Evolutionary conservation across 2,797 vertebrate species (phyloP).

Genomic region (Lacerta agilis): DNA sequence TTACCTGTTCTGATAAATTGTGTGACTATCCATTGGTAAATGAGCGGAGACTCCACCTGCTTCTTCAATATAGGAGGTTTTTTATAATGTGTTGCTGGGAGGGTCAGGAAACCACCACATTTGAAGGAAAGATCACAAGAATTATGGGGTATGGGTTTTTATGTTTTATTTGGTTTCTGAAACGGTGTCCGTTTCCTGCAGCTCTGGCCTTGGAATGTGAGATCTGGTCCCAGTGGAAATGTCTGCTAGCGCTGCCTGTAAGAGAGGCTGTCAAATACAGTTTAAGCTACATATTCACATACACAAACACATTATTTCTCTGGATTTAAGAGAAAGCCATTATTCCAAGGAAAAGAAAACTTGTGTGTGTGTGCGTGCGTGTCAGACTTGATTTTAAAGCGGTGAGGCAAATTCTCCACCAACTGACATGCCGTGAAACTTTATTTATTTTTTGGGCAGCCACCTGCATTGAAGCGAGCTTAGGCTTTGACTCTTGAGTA

Average conservation of each 20-base stretch:
- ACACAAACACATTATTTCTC: slow-evolving; percentile 11
- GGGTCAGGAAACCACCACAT: slow-evolving; percentile 12
- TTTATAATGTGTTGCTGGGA: slow-evolving; percentile 35
- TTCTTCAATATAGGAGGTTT: slow-evolving; percentile 15
- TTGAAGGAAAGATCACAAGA: slow-evolving; percentile 24
- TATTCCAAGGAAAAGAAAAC: slow-evolving; percentile 12
- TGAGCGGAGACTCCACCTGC: background rate
- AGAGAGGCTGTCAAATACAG: slow-evolving; percentile 9
- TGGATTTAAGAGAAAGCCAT: slow-evolving; percentile 12
- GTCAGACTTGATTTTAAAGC: background rate
- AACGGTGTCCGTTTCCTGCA: slow-evolving; percentile 12
- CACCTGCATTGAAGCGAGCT: background rate
- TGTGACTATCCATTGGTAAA: background rate
- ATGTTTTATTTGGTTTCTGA: slow-evolving; percentile 26
- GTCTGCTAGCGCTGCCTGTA: slow-evolving; percentile 8
- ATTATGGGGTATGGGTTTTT: slow-evolving; percentile 10
- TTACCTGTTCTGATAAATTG: background rate
- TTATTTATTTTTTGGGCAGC: slow-evolving; percentile 2
- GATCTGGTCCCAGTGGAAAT: slow-evolving; percentile 27
- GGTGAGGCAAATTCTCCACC: background rate
- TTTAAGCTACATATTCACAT: slow-evolving; percentile 4
- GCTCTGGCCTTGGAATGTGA: slow-evolving; percentile 40
- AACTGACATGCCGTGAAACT: background rate
- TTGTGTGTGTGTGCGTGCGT: too few relatives aligned
- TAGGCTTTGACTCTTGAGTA: slow-evolving; percentile 3